Evolutionary conservation across 2,113 vertebrate genomes (phyloP).

Genomic region (Nettapus auritus): DNA sequence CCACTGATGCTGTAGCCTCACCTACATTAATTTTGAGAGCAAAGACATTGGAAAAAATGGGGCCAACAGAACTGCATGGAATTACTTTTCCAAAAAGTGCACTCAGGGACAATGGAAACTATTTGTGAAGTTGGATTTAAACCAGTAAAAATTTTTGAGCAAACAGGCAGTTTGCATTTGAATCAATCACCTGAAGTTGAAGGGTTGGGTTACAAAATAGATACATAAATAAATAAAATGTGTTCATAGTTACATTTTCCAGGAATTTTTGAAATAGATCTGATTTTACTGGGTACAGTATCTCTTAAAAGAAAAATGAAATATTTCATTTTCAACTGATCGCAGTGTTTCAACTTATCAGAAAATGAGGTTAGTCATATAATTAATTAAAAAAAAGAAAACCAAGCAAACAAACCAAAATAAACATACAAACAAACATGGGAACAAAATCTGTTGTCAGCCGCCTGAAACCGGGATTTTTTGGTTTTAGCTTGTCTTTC

Average conservation of each 20-base stretch:
- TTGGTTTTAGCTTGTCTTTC: background rate
- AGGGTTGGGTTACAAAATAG: background rate
- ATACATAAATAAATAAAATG: background rate
- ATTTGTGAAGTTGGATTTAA: slow-evolving; percentile 28
- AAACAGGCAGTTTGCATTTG: slow-evolving; percentile 5
- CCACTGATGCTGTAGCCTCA: background rate
- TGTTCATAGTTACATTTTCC: background rate
- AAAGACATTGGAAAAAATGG: background rate
- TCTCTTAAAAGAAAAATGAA: background rate
- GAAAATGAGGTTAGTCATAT: background rate
- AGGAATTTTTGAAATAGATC: background rate
- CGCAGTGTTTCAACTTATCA: background rate
- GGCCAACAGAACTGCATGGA: background rate
- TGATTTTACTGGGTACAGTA: background rate
- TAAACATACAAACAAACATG: background rate
- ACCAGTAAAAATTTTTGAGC: slow-evolving; percentile 23
- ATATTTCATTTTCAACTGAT: background rate
- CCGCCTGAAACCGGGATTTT: background rate
- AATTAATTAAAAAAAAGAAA: background rate
- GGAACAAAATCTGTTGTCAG: background rate
- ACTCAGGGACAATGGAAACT: slow-evolving; percentile 39
- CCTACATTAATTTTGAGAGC: background rate
- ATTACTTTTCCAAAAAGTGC: slow-evolving; percentile 21
- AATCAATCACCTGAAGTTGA: background rate
- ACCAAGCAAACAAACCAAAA: no score